Evolutionary conservation across 1,140 invertebrate genomes (phyloP).

Genomic region (Aphis craccivora): DNA sequence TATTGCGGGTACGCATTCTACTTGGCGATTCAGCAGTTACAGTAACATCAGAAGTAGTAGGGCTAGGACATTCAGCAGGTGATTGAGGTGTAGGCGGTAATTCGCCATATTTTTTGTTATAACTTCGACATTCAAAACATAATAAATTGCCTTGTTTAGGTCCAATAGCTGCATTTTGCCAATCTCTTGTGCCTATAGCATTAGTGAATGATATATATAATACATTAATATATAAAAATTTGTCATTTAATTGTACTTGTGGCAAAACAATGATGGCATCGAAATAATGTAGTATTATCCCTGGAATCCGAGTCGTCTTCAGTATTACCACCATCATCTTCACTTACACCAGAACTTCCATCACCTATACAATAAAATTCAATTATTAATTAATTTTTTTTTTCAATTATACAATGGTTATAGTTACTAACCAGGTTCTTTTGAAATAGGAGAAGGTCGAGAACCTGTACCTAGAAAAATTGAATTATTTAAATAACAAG

Average conservation of each 20-base stretch:
- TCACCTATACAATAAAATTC: conserved; percentile 64
- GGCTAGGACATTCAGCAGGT: conserved; percentile 76
- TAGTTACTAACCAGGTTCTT: conserved; percentile 62
- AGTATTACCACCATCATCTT: conserved; percentile 93
- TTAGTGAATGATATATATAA: conserved; percentile 66
- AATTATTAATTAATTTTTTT: neutral
- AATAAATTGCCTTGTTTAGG: conserved; percentile 76
- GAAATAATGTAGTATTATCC: conserved; percentile 67
- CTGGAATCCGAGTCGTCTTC: conserved; percentile 93
- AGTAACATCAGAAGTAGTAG: conserved; percentile 71
- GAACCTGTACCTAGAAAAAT: conserved; percentile 60
- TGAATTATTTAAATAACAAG: neutral
- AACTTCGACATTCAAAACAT: conserved; percentile 82
- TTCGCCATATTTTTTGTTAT: conserved; percentile 86
- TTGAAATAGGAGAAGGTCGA: conserved; percentile 63
- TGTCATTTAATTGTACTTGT: conserved; percentile 68
- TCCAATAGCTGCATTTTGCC: conserved; percentile 75
- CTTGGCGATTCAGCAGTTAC: conserved; percentile 67
- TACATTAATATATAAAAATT: neutral
- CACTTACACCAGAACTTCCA: conserved; percentile 82
- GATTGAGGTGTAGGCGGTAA: conserved; percentile 68
- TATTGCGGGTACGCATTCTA: conserved; percentile 87
- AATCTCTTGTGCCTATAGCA: conserved; percentile 72
- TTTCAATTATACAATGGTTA: neutral
- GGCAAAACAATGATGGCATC: conserved; percentile 66